Evolutionary conservation across 1,140 invertebrate species (phyloP).

Genomic region (Coenobita brevimanus): DNA sequence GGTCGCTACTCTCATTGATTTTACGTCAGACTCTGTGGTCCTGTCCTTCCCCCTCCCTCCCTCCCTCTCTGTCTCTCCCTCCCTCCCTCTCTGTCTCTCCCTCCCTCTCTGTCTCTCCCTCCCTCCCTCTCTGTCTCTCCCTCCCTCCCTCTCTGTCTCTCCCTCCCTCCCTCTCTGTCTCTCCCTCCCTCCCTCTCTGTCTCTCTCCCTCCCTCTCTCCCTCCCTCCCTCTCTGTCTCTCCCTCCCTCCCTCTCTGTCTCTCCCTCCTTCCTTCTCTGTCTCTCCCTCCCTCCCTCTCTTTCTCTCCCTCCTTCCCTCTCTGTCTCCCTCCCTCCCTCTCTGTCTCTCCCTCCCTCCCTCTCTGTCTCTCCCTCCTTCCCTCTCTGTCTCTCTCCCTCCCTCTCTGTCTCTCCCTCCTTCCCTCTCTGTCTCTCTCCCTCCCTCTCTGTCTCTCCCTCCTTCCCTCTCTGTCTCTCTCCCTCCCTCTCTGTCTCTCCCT

Average conservation of each 20-base stretch:
- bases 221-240: not conserved
- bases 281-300: not conserved
- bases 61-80: not conserved
- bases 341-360: not conserved
- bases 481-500: no score
- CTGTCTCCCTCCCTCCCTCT: not conserved
- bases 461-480: no score
- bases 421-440: no score
- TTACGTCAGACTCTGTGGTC: no score
- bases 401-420: not conserved
- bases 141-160: not conserved
- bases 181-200: not conserved
- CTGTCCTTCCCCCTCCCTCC: not conserved
- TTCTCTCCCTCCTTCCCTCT: not conserved
- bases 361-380: not conserved
- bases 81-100: not conserved
- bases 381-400: not conserved
- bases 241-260: not conserved
- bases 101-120: not conserved
- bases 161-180: not conserved
- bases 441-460: no score
- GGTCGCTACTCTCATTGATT: no score
- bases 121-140: not conserved
- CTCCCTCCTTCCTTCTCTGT: not conserved
- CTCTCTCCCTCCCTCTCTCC: not conserved